Evolutionary conservation across 2,113 vertebrate species (phyloP), one percentile per base, ranked within the genome.

Genomic region (Geococcyx californianus): DNA sequence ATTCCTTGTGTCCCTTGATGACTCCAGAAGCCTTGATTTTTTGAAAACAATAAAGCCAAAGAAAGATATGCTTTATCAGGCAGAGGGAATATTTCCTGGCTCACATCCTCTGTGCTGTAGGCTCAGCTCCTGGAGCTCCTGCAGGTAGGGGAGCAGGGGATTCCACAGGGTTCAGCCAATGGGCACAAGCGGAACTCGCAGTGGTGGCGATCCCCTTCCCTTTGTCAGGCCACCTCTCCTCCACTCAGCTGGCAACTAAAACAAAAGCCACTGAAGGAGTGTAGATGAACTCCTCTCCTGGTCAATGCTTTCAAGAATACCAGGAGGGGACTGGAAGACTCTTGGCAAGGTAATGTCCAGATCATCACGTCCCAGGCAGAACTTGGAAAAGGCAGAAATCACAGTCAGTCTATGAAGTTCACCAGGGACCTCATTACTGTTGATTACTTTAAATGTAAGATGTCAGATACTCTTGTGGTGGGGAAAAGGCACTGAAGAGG

Each of bases 21-120:
- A 31, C 34, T 80, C 31, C 36, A 51, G 54, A 73, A 70, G 68
- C 33, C 0, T 0, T n/a, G 28, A 16, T 17, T 34, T 56, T 87
- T 76, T 86, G 19, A 77, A 92, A 88, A 83, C 34, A 73, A 76
- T 24, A 64, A 49, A 83, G 87, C 4, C 18, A 75, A 76, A 90
- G 42, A 78, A 40, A 73, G 20, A 49, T 16, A 28, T 52, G 0
- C 0, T 10, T 60, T 85, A 25, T 5, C 26, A 42, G 38, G 28
- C 40, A 91, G 55, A 64, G 29, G 21, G 36, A 51, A 4, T 58
- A 34, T 76, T 80, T 84, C 29, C 55, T 66, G 29, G 9, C 34
- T 91, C 3, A 0, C 17, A 29, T 60, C 7, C 24, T 21, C 38
- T 0, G 0, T 60, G 19, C 33, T 9, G 0, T 52, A 36, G n/a